Evolutionary conservation across 2,797 vertebrate genomes (phyloP).

Genomic region (Alouatta caraya): DNA sequence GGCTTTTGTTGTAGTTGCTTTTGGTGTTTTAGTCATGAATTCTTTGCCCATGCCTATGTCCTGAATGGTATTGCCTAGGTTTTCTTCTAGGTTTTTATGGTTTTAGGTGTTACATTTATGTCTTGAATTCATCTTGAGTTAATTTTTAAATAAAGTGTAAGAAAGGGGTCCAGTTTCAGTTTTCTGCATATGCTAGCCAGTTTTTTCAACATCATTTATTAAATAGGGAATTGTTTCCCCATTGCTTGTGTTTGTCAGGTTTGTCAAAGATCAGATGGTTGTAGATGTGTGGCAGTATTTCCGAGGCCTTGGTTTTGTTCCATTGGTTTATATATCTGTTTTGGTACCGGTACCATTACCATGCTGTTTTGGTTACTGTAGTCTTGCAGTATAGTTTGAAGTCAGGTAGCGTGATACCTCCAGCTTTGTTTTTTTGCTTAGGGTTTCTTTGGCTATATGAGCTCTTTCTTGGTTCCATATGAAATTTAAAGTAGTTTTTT

Average conservation of each 20-base stretch:
- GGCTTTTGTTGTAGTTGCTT: background rate
- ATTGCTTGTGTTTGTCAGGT: background rate
- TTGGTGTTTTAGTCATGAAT: background rate
- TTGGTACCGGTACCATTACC: no score
- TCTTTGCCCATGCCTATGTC: background rate
- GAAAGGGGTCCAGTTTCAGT: background rate
- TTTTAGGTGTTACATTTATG: background rate
- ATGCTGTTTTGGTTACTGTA: no score
- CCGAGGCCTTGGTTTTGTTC: no score
- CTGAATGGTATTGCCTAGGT: background rate
- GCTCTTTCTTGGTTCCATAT: no score
- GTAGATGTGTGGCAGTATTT: no score
- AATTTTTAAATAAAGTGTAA: background rate
- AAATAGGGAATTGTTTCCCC: background rate
- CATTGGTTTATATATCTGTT: no score
- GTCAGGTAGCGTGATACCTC: no score
- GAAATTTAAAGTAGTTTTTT: no score
- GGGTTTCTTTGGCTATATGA: no score
- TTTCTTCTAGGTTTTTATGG: background rate
- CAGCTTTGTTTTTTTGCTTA: no score
- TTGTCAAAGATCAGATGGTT: background rate
- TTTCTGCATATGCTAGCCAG: background rate
- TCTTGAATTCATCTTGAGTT: background rate
- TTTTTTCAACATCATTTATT: background rate
- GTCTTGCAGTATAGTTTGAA: no score